Percentiles rank a stretch among this genome's conserved stretches.
Conservation (phyloP, 2,113 vertebrate genomes). For the Dolichotis patagonum region DNA sequence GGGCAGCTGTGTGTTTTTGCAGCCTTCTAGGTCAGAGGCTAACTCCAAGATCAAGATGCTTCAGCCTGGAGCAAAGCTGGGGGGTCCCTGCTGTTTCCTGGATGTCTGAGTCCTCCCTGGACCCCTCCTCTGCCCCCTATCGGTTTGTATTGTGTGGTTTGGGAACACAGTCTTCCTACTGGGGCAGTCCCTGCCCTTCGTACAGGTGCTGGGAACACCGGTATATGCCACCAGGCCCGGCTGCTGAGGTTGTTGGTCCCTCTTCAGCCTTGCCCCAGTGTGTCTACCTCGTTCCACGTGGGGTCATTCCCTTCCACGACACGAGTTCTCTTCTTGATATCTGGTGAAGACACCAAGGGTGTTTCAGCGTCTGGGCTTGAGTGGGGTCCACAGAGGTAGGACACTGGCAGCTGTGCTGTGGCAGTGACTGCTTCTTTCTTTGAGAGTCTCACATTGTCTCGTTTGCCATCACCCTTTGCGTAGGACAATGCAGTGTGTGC, state of each 20-base stretch:
- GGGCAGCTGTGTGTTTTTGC: background rate
- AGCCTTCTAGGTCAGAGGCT: background rate
- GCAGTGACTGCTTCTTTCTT: background rate
- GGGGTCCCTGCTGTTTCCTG: background rate
- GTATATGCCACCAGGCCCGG: background rate
- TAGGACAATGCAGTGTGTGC: background rate
- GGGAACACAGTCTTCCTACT: background rate
- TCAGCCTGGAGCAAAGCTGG: background rate
- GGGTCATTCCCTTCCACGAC: slow-evolving; percentile 76
- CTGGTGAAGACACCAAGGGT: slow-evolving; percentile 66
- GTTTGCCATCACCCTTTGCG: background rate
- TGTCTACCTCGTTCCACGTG: slow-evolving; percentile 80
- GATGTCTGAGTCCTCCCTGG: background rate
- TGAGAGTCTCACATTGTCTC: background rate
- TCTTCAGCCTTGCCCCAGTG: background rate
- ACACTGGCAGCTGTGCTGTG: background rate
- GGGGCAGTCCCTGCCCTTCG: background rate
- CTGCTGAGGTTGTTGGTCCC: no score
- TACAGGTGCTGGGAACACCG: background rate
- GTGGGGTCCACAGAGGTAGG: background rate
- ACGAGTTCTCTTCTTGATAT: slow-evolving; percentile 75
- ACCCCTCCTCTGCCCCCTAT: background rate
- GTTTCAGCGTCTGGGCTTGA: background rate
- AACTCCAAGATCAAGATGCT: background rate
- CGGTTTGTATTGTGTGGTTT: background rate